These are phyloP conservation scores for Epizoanthus ramosus DNA, from an alignment of 92 coral and sea anemone genomes.

Conservation along the genomic window DNA sequence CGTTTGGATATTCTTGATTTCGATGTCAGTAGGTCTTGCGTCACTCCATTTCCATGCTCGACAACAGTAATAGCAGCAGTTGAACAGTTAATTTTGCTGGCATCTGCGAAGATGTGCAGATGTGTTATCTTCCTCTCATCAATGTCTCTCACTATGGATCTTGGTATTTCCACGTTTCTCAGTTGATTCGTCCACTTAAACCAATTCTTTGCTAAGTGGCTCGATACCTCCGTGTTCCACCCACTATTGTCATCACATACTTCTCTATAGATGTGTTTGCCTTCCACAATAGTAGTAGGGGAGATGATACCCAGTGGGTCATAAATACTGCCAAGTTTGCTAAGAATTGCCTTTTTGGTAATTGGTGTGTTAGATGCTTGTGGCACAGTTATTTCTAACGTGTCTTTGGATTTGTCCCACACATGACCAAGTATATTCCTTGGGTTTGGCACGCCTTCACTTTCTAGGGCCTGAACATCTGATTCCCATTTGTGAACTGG, in stretches of 20 bases:
- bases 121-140: too few species aligned
- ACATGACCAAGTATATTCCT: slow-evolving; percentile 51
- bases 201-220: slow-evolving; percentile 24
- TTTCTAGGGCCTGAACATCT: slow-evolving; percentile 23
- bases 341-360: slow-evolving; percentile 43
- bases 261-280: slow-evolving; percentile 47
- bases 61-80: too few species aligned
- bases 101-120: slow-evolving; percentile 12
- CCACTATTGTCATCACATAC: slow-evolving; percentile 28
- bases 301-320: slow-evolving; percentile 54
- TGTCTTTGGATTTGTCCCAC: slow-evolving; percentile 56
- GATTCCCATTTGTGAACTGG: slow-evolving; percentile 58
- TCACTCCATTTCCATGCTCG: slow-evolving; percentile 18
- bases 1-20: slow-evolving; percentile 56
- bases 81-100: too few species aligned
- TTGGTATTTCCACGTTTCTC: too few species aligned
- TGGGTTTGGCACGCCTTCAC: slow-evolving; percentile 46
- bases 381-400: slow-evolving; percentile 32
- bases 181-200: slow-evolving; percentile 25
- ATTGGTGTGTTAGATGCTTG: neutral
- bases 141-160: too few species aligned
- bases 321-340: slow-evolving; percentile 39
- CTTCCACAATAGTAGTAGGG: slow-evolving; percentile 54
- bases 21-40: slow-evolving; percentile 41
- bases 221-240: slow-evolving; percentile 21